phyloP scores from a whole-genome alignment of 2,888 invertebrate species.

The Caenorhabditis uteleia region DNA sequence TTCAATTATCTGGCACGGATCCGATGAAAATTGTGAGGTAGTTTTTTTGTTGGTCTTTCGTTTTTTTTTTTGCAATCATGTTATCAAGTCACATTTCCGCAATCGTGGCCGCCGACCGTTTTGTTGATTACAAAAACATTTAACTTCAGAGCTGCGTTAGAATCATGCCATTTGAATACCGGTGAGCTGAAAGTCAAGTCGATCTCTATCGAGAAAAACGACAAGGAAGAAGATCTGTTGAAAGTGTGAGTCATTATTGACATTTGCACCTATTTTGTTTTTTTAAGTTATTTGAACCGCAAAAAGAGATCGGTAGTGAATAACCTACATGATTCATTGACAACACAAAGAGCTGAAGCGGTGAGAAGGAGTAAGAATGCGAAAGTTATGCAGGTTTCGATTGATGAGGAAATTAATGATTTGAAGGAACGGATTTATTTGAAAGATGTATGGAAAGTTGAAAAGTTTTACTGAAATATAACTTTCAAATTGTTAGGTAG shows the following conservation, averaged over 20 bases:
- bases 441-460: conserved; percentile 42
- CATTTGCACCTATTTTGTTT: not conserved
- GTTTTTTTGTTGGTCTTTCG: not conserved
- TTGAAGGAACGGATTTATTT: conserved; percentile 58
- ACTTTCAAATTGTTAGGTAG: conserved; percentile 53
- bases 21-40: conserved; percentile 61
- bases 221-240: conserved; percentile 42
- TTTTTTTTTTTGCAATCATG: not conserved
- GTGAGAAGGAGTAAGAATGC: conserved; percentile 47
- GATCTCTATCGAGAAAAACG: not conserved
- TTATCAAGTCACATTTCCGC: no score
- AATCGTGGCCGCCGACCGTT: no score
- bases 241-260: conserved; percentile 31
- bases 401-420: conserved; percentile 63
- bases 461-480: not conserved
- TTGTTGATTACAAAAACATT: no score
- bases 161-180: conserved; percentile 59
- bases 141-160: conserved; percentile 58
- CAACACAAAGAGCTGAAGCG: conserved; percentile 53
- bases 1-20: conserved; percentile 62
- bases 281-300: conserved; percentile 40
- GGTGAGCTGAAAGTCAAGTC: conserved; percentile 48
- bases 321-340: conserved; percentile 41
- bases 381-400: conserved; percentile 42
- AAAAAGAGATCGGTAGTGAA: conserved; percentile 38